Evolutionary conservation across 2,888 invertebrate genomes (phyloP).

Genomic region (Calephelis perditalis): DNA sequence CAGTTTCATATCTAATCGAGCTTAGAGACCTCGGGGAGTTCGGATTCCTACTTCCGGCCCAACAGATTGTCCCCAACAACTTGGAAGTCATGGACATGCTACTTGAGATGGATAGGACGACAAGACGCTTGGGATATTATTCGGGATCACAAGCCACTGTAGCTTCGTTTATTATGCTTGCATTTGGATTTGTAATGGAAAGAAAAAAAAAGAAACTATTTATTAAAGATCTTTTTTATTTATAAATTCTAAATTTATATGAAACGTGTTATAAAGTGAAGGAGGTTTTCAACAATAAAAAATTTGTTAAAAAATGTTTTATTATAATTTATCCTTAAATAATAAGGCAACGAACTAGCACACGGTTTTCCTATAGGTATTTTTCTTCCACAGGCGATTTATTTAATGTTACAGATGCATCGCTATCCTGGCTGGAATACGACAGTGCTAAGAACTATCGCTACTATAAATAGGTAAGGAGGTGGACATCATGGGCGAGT

Average conservation of each 20-base stretch:
- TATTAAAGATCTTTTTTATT: no score
- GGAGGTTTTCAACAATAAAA: no score
- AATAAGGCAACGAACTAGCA: no score
- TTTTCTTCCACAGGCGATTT: no score
- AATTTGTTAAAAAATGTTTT: no score
- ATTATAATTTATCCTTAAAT: no score
- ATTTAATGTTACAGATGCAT: no score
- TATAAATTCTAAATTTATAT: no score
- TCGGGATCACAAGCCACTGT: slow-evolving; percentile 31
- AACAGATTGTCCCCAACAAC: slow-evolving; percentile 73
- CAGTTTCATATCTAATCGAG: slow-evolving; percentile 78
- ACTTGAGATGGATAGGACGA: slow-evolving; percentile 56
- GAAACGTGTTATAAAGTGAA: no score
- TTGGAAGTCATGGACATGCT: slow-evolving; percentile 80
- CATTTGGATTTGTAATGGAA: slow-evolving; percentile 32
- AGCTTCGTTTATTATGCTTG: slow-evolving; percentile 34
- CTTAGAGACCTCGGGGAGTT: slow-evolving; percentile 75
- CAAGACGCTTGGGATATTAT: slow-evolving; percentile 47
- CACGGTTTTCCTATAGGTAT: no score
- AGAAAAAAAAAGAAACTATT: slow-evolving; percentile 6
- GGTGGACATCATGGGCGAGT: no score
- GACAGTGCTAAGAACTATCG: not conserved
- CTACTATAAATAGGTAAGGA: not conserved
- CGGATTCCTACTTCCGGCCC: slow-evolving; percentile 77
- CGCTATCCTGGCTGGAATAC: no score